Base-by-base conservation (phyloP, 2,888 invertebrate species). In the Cosmopolites sordidus region DNA sequence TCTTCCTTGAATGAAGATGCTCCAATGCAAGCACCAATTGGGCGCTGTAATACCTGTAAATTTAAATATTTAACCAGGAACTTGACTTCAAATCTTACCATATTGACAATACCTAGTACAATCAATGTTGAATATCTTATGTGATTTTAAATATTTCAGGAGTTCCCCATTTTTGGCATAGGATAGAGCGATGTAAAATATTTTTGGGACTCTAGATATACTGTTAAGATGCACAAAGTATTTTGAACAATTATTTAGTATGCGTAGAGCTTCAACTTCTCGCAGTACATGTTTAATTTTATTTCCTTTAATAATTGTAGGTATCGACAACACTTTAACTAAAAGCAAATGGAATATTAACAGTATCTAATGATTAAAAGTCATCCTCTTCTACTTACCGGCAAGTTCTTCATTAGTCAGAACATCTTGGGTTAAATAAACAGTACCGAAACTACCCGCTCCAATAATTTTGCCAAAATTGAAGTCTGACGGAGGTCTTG, bases 251-350 rank as follows among this genome's bases (percentile, higher is more conserved):
- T 84, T 81, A 63, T 85, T 89, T 65, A 96, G 77, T 75, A 88
- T 84, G 72, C 92, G 89, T 72, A 98, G 78, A 17, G 94, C 92
- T 70, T 96, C 93, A 72, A 94, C 95, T 75, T 99, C 99, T 40
- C 96, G 81, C 72, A 87, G 87, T 54, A 98, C 89, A 74, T 94
- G 93, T 69, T 92, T 89, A 66, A 88, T 85, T 76, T 98, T 98
- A 73, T 89, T 89, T 76, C 97, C 95, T 61, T 88, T 82, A 64
- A 95, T 82, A 63, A 99, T 95, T 74, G 94, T 90, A 45, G 83
- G 80, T 77, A 99, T 99, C 69, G 95, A 92, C 74, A 96, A 89
- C n/a, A 97, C 95, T 84, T 99, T 99, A 71, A 98, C 92, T 90
- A 82, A 48, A 83, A 82, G 64, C n/a, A n/a, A n/a, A n/a, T n/a